Conservation (phyloP, 37 sponge, comb jelly and placozoan genomes). For the Halisarca cf. caerulea region DNA sequence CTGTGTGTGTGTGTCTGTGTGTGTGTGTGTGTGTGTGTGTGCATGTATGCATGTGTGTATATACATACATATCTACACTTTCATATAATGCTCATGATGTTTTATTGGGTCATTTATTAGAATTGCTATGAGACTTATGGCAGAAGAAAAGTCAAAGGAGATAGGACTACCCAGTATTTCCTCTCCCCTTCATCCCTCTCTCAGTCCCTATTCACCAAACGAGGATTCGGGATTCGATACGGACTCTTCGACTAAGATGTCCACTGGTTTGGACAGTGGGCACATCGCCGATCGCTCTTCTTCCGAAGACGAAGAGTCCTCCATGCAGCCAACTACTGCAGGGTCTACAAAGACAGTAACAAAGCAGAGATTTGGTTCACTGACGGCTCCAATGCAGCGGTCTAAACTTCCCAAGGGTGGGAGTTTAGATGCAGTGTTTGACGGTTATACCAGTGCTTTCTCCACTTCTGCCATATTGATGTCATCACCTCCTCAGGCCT, state of each 20-base stretch:
- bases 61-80: background rate
- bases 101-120: background rate
- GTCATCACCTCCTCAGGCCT: too few relatives aligned
- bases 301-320: background rate
- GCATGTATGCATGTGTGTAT: slow-evolving; percentile 14
- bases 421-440: too few relatives aligned
- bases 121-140: background rate
- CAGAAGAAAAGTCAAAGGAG: too few relatives aligned
- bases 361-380: too few relatives aligned
- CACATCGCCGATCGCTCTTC: background rate
- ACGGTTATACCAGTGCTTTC: too few relatives aligned
- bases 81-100: too few relatives aligned
- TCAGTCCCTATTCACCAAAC: background rate
- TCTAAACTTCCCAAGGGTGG: too few relatives aligned
- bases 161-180: too few relatives aligned
- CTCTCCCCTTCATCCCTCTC: background rate
- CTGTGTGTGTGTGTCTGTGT: slow-evolving; percentile 31
- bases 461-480: too few relatives aligned
- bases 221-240: background rate
- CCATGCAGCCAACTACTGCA: too few relatives aligned
- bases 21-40: slow-evolving; percentile 28
- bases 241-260: background rate
- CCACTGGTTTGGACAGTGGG: background rate
- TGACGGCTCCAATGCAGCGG: too few relatives aligned
- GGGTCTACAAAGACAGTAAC: too few relatives aligned